Conservation (phyloP, 2,888 invertebrate species). For the Poecilobothrus nobilitatus region DNA sequence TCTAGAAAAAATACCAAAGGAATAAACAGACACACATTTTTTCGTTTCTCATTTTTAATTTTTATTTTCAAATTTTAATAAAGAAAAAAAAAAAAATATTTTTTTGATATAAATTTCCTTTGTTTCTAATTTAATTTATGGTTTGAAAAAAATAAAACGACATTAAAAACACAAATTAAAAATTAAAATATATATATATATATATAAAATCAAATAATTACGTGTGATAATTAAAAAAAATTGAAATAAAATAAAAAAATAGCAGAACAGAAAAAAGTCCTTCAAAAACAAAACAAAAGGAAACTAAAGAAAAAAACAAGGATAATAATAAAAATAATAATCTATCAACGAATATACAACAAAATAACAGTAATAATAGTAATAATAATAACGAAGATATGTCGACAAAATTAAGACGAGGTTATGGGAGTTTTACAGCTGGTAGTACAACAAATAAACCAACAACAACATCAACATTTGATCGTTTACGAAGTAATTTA, state of each 20-base stretch:
- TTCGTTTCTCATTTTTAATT: background rate
- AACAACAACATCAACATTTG: conserved; percentile 37
- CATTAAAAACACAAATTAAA: background rate
- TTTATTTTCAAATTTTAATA: background rate
- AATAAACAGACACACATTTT: background rate
- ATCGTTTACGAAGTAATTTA: conserved; percentile 41
- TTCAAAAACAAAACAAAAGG: conserved; percentile 25
- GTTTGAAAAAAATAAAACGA: background rate
- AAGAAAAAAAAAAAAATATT: background rate
- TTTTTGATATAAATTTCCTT: background rate
- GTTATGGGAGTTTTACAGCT: conserved; percentile 29
- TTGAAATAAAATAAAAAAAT: too few species aligned
- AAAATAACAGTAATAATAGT: conserved; percentile 30
- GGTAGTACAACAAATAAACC: conserved; percentile 19
- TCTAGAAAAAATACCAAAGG: background rate
- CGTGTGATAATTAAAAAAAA: too few species aligned
- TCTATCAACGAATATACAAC: background rate
- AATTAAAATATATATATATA: background rate
- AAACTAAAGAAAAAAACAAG: conserved; percentile 19
- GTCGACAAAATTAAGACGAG: conserved; percentile 17
- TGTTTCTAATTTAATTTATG: background rate
- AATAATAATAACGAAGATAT: conserved; percentile 22
- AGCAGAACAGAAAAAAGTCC: conserved; percentile 26
- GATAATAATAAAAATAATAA: conserved; percentile 17
- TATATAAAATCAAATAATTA: too few species aligned